These are phyloP conservation scores for Misgurnus anguillicaudatus DNA, from an alignment of 2,113 vertebrate genomes.

Conservation along the genomic window DNA sequence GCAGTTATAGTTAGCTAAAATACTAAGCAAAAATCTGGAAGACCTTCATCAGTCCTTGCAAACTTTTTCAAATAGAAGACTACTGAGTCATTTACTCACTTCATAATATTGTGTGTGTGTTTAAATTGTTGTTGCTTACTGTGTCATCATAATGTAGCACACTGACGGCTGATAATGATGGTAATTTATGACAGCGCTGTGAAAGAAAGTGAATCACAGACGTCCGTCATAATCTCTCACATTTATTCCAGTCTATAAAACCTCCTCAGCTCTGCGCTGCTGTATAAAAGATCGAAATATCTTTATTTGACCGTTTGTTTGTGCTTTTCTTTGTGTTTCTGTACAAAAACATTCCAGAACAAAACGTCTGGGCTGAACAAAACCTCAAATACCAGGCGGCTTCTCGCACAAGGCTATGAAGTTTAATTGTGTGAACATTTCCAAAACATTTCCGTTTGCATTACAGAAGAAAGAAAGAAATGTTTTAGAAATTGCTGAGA, in stretches of 20 bases:
- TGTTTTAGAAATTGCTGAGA: too few species aligned
- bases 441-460: too few species aligned
- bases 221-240: slow-evolving; percentile 30
- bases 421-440: too few species aligned
- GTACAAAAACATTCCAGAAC: neutral
- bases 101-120: neutral
- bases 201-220: slow-evolving; percentile 28
- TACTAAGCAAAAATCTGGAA: too few species aligned
- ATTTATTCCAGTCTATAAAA: slow-evolving; percentile 35
- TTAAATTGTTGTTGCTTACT: slow-evolving; percentile 10
- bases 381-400: too few species aligned
- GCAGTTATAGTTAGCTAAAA: too few species aligned
- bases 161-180: slow-evolving; percentile 32
- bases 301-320: slow-evolving; percentile 36
- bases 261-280: neutral
- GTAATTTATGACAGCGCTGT: slow-evolving; percentile 37
- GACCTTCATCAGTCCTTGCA: too few species aligned
- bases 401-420: too few species aligned
- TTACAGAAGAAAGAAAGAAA: too few species aligned
- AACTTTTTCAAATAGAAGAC: too few species aligned
- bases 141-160: slow-evolving; percentile 30
- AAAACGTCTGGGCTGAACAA: too few species aligned
- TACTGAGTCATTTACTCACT: too few species aligned
- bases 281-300: neutral
- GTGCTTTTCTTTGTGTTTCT: neutral